Base-by-base conservation (phyloP, 2,113 vertebrate genomes). In the Ammospiza caudacuta region DNA sequence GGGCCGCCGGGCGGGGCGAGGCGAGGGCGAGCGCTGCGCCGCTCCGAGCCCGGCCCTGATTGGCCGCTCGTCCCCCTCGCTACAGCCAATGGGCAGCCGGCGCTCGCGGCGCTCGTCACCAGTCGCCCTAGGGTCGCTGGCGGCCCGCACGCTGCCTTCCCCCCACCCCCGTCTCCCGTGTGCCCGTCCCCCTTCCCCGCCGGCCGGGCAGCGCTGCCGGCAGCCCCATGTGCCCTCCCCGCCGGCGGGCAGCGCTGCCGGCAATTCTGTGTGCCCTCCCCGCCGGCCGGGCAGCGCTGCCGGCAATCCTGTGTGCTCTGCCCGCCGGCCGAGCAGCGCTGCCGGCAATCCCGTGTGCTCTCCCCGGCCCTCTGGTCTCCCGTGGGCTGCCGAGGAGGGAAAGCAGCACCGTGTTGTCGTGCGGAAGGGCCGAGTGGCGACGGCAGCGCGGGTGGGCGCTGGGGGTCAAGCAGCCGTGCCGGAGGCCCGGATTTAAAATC, bases 81-180 rank as follows among this genome's bases (percentile, higher is more conserved):
- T 2, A 15, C 9, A 43, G 63, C 96, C 94, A 96, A 96, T 94
- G 15, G 51, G 41, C 31, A 28, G 24, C 13, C 11, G 24, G 23
- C 12, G 3, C 18, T 81, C 9, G 1, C 29, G 66, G 27, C 3
- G 0, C 9, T 92, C 90, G 89, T 96, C 92, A 92, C 16, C 44
- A 49, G 91, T 84, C 52, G 77, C 77, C 15, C 8, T 1, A 25
- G 68, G 83, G 27, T 3, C 3, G 16, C 2, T 17, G 11, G 27
- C 8, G 12, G 0, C 2, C 12, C 13, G 47, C 2, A 27, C 33
- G 5, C 22, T 16, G 39, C 0, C 4, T 9, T 5, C 3, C 29
- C 7, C 11, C 29, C 29, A 7, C 18, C 11, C 11, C 29, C 29
- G 7, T 17, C 10, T 29, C 8, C 12, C 20, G 5, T 15, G 24